Evolutionary conservation across 2,113 vertebrate species (phyloP), one percentile per base, ranked within the genome.

Genomic region (Micromys minutus): DNA sequence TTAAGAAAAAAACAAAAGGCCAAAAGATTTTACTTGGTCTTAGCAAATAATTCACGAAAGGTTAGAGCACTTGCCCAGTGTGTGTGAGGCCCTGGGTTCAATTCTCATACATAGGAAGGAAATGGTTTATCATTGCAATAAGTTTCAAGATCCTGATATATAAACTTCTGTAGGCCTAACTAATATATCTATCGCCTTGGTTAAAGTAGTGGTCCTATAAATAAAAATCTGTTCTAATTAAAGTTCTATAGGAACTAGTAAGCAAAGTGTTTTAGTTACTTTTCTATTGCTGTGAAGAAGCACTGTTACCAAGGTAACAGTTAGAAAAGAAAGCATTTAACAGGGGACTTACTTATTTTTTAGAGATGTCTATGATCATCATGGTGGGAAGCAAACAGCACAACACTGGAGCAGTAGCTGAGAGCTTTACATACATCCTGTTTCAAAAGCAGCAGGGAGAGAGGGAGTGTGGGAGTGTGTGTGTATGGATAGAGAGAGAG

Each of bases 1-100:
- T 42, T 80, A 79, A 55, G 90, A 50, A 86, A 92, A 94, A 63
- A 50, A n/a, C n/a, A n/a, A 31, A 93, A 65, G 65, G 71, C 15
- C 52, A 55, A 71, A 77, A 92, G 36, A 94, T 4, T 89, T 96
- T 69, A n/a, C 17, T 52, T 93, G 24, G 79, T 15, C 31, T 89
- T 91, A 72, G 52, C 77, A 87, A 76, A 84, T 34, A 91, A 71
- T 16, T 24, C 15, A 0, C 65, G 45, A 75, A 72, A 55, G 31
- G 7, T 7, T 17, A 6, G 50, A 69, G 50, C 5, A 59, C 26
- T 79, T 77, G 17, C 6, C 15, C 47, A 59, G 7, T 31, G 12
- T 50, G 65, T 69, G 16, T 7, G 11, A 59, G 52, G 24, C 52
- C 63, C 34, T 72, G 42, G 31, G 22, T 63, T 89, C 34, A 31